phyloP scores from a whole-genome alignment of 2,797 vertebrate species.

The Rhynchonycteris naso region DNA sequence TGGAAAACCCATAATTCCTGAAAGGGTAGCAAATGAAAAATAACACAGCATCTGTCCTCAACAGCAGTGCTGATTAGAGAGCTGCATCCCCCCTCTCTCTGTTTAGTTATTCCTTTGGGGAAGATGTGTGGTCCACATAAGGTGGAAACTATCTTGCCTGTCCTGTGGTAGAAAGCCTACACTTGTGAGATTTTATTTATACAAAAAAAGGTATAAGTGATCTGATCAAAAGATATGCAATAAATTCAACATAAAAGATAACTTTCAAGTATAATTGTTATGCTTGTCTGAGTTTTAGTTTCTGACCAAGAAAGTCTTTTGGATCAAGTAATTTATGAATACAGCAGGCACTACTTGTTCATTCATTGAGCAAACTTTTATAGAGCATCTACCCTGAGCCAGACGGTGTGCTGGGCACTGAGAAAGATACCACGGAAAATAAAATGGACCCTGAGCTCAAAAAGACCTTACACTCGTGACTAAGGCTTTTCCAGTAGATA shows the following conservation, averaged over 20 bases:
- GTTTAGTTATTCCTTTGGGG: slow-evolving; percentile 6
- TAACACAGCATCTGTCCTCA: not conserved
- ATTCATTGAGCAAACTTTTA: not conserved
- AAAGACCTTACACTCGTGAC: not conserved
- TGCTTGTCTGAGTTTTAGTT: slow-evolving; percentile 13
- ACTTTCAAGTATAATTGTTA: not conserved
- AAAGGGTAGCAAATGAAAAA: not conserved
- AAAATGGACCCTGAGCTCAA: not conserved
- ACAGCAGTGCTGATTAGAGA: not conserved
- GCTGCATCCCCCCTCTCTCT: not conserved
- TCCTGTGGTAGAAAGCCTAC: not conserved
- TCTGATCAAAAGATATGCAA: not conserved
- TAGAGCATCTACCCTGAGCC: too few relatives aligned
- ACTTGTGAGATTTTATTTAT: not conserved
- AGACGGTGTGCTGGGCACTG: not conserved
- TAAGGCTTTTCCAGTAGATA: not conserved
- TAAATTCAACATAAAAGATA: slow-evolving; percentile 4
- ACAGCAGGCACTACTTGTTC: not conserved
- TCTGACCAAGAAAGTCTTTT: not conserved
- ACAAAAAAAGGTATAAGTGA: not conserved
- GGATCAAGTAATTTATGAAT: not conserved
- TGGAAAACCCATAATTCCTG: slow-evolving; percentile 46
- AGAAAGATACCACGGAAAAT: not conserved
- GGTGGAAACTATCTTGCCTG: not conserved
- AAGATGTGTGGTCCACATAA: slow-evolving; percentile 12